Evolutionary conservation across 2,797 vertebrate species (phyloP), one percentile per base, ranked within the genome.

Genomic region (Gallinago nigripennis): DNA sequence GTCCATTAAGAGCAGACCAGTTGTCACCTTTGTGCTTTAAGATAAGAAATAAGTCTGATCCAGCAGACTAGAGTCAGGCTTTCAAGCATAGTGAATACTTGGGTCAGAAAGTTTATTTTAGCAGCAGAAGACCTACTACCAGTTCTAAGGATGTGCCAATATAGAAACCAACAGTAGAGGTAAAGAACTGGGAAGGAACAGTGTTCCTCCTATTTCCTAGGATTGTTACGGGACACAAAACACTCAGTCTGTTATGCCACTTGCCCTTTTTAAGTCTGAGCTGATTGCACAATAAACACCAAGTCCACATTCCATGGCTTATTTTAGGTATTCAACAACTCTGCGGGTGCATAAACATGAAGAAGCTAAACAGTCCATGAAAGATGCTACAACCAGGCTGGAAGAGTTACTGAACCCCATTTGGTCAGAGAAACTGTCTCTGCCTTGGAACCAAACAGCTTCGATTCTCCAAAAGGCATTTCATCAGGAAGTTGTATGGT

Each of bases 391-490:
- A 75, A 57, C 76, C 77, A 89, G 53, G 54, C 33, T 92, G 39
- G 51, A 82, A 82, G 37, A 86, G 78, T 73, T 88, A 78, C 39
- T 90, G 89, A 97, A 88, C 6, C 60, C 57, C 57, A 89, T 94
- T 96, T 86, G 73, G 83, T 48, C 77, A 80, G 51, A 88, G 61
- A 94, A 91, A 93, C 60, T 5, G 16, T 48, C 75, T 93, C 60
- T 82, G 50, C 79, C 58, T 50, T 73, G 58, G 83, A 94, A 90
- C 21, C 66, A 86, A 92, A 92, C 30, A 68, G 86, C 60, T 80
- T 81, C 56, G 60, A 84, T 88, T 93, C 89, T 96, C 90, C 94
- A 95, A 88, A 93, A 73, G 63, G 69, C 92, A 87, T 88, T 93
- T 94, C 53, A 86, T 91, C 77, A 83, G 91, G 70, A 94, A 95